Base-by-base conservation (phyloP, 2,113 vertebrate species). In the Carassius gibelio region DNA sequence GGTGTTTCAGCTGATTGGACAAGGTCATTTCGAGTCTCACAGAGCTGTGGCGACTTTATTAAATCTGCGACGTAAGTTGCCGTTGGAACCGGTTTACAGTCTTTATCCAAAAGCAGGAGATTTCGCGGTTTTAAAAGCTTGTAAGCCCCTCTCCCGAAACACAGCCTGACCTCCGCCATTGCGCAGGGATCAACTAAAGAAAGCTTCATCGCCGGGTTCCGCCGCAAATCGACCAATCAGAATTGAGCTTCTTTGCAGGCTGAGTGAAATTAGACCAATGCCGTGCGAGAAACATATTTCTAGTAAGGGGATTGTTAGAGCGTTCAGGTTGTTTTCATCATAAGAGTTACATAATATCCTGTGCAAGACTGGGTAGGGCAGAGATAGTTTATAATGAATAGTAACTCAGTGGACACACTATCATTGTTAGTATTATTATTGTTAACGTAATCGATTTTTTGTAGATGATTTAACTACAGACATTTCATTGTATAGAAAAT, bases 161-260 rank as follows among this genome's bases (percentile, higher is more conserved):
- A 17, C 36, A 83, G 50, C 55, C 84, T 89, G 86, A 89, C 88
- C 86, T 86, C 88, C 84, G 86, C 88, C 81, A 89, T 66, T 17
- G 48, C 48, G 13, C 57, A 36, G 83, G 6, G 11, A 82, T 34
- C 62, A 10, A 2, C 38, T 3, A 23, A 26, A 72, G 10, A 50
- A 10, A n/a, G 8, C 11, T 7, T 42, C 48, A 45, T 15, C 19
- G 2, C 30, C 30, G 30, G n/a, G n/a, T 50, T 85, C 83, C 66
- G 75, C 42, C 11, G 30, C 14, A 13, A 23, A 36, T 13, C 0
- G 26, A 59, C 84, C 84, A 83, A 80, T 88, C 17, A 57, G 48
- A 69, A 15, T 8, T 5, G 8, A 19, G 64, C 64, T 69, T 69
- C 45, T 69, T 55, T 50, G 19, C 9, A 4, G 23, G 80, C 36